These are phyloP conservation scores for Trachelus stipa DNA, from an alignment of 2,888 invertebrate species.

Conservation along the genomic window DNA sequence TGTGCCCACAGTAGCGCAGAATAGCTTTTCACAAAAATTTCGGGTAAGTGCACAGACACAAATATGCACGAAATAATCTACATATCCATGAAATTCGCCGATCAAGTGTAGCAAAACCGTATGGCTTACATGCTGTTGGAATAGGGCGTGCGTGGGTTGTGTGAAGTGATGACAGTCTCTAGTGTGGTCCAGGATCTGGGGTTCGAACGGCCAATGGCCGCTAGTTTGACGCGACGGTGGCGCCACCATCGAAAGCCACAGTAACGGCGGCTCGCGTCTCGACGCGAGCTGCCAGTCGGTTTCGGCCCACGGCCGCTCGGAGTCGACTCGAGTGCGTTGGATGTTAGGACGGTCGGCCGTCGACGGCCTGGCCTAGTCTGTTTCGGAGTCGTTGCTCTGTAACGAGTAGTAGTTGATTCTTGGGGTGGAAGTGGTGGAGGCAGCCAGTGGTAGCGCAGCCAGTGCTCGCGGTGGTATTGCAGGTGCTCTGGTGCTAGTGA, in stretches of 20 bases:
- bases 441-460: neutral
- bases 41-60: neutral
- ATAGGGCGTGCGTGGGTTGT: neutral
- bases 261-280: conserved; percentile 22
- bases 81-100: neutral
- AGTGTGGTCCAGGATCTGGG: conserved; percentile 1
- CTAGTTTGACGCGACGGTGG: neutral
- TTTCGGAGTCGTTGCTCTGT: neutral
- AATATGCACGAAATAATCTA: neutral
- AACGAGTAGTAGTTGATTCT: neutral
- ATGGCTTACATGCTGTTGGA: neutral
- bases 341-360: conserved; percentile 6
- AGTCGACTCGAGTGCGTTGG: conserved; percentile 21
- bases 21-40: neutral
- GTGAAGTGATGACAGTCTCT: neutral
- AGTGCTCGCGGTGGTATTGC: neutral
- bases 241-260: conserved; percentile 15
- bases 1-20: neutral
- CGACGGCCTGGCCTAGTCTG: conserved; percentile 5
- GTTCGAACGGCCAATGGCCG: conserved; percentile 5
- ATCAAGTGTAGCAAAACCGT: neutral
- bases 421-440: neutral
- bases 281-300: conserved; percentile 22
- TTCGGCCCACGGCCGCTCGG: conserved; percentile 24
- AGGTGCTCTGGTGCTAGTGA: neutral